Base-by-base conservation (phyloP, 2,888 invertebrate species). In the Spisula solida region DNA sequence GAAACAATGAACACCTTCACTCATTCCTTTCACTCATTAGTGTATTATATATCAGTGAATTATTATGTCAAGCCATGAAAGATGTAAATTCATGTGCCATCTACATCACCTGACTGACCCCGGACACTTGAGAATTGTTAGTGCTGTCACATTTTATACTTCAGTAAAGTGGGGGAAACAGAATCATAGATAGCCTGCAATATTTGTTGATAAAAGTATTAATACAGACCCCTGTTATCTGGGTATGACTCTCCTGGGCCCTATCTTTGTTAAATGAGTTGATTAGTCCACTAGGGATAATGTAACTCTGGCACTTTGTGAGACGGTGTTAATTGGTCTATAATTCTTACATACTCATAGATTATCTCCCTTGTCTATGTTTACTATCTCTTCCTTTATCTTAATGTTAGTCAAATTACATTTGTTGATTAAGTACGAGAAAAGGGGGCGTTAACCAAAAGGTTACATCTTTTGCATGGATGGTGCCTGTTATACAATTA, bases 381-480 rank as follows among this genome's bases (percentile, higher is more conserved):
- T n/a, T n/a, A 25, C n/a, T 66, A 66, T 66, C 60, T 55, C 2
- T 81, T 56, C 29, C 81, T 80, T 70, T 86, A 86, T 86, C 86
- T 66, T 51, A 60, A 56, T 48, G 48, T 86, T 86, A 86, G 81
- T 86, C 70, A 86, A 66, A 66, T 86, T 86, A 86, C 86, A 70
- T 83, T 25, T 60, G 56, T 56, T 29, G 31, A 60, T 60, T 41
- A 56, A 29, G 20, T 56, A 60, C 34, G 70, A 75, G 70, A 83
- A 70, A 48, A 83, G 75, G 83, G 83, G 83, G 83, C 83, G 83
- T 83, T 75, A 10, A 70, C 70, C 48, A 66, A n/a, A n/a, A 18
- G 48, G 83, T 75, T 70, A 75, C 29, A 66, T 75, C n/a, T 80
- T 80, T 14, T 51, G 75, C 80, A 80, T 80, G 80, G 80, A 75